Evolutionary conservation across 1,140 invertebrate genomes (phyloP), one percentile per base, ranked within the genome.

Genomic region (Drosophila bocki): DNA sequence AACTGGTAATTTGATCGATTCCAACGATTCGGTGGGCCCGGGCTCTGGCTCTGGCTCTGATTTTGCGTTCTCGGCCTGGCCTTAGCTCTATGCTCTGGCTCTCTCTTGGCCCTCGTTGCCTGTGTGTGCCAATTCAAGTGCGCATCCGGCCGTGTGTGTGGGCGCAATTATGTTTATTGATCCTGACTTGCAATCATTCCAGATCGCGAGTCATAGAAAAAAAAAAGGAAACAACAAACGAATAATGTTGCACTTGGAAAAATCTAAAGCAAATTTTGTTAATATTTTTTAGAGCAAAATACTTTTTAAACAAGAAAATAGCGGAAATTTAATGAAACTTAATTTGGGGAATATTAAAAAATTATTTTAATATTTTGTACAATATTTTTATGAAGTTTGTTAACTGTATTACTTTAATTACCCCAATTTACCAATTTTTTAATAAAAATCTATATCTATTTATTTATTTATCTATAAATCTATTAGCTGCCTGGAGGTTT

Each of bases 91-190:
- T 22, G 26, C 17, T 41, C 42, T 33, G 33, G 37, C 17, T 69
- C 33, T 68, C 32, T 29, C 26, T 29, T 51, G 19, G 33, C 53
- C 35, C 45, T 58, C 45, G 61, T 77, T 71, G 58, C 58, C 63
- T 75, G 51, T 53, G 59, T 75, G 71, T 84, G 81, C 77, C 81
- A 80, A 86, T 70, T 91, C 81, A 88, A 91, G 63, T 88, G 88
- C 81, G 87, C 82, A 91, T 91, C 88, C 87, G 83, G 72, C 79
- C 75, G 68, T 81, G 78, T 84, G 86, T 74, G 87, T 91, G 74
- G 87, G 68, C 78, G 62, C 86, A 86, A 91, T 86, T 86, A 78
- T 75, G 74, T 75, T 82, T 76, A 70, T 82, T 82, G 77, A 82
- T 82, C 71, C 79, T 82, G 82, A 79, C 75, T 80, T 80, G 76